phyloP scores from a whole-genome alignment of 2,113 vertebrate genomes.

The Onychostoma macrolepis region DNA sequence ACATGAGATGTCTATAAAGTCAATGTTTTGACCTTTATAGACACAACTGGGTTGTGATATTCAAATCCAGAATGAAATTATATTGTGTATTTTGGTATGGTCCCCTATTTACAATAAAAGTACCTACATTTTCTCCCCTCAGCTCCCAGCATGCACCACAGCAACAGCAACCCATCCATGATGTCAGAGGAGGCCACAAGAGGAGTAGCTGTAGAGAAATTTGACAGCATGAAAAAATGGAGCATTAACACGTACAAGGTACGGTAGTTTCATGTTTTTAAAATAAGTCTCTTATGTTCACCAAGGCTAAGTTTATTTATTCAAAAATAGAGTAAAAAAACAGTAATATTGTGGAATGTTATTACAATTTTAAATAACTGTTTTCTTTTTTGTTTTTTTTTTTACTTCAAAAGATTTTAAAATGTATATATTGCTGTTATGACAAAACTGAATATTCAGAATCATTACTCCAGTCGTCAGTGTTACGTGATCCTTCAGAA shows the following conservation, averaged over 20 bases:
- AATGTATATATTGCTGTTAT: neutral
- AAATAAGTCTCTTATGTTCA: neutral
- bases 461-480: neutral
- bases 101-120: neutral
- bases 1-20: neutral
- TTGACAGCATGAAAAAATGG: slow-evolving; percentile 95
- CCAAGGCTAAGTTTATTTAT: neutral
- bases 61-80: neutral
- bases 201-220: slow-evolving; percentile 93
- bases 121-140: slow-evolving; percentile 11
- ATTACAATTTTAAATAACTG: neutral
- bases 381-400: neutral
- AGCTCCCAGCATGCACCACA: slow-evolving; percentile 88
- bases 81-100: neutral
- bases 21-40: neutral
- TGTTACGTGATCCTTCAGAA: neutral
- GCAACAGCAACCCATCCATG: slow-evolving; percentile 76
- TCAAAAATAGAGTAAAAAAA: neutral
- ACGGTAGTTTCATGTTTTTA: neutral
- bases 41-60: neutral
- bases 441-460: neutral
- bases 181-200: slow-evolving; percentile 81
- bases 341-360: neutral
- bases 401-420: too few species aligned
- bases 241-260: slow-evolving; percentile 98